Percentiles rank a stretch among this genome's conserved stretches.
phyloP scores from a whole-genome alignment of 2,113 vertebrate species.

The Mustelus asterias region DNA sequence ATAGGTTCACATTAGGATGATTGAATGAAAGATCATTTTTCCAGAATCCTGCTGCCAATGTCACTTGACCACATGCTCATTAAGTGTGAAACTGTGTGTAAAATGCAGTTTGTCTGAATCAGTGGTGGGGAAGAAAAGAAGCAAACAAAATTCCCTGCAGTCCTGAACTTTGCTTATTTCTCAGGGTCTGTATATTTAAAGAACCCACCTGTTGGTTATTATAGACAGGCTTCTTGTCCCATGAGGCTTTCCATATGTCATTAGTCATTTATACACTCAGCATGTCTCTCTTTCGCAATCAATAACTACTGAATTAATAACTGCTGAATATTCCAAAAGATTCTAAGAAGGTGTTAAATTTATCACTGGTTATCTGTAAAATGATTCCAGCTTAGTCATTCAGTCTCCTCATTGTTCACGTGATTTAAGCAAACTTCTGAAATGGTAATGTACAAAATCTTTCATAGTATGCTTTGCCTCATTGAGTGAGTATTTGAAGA shows the following conservation, averaged over 20 bases:
- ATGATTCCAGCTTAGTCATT: not conserved
- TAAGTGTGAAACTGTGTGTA: not conserved
- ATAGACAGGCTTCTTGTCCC: not conserved
- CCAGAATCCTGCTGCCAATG: not conserved
- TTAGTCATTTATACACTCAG: not conserved
- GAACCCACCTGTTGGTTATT: not conserved
- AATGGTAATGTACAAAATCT: not conserved
- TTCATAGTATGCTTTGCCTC: not conserved
- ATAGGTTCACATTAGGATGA: not conserved
- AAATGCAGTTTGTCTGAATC: not conserved
- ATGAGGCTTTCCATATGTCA: not conserved
- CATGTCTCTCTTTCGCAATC: not conserved
- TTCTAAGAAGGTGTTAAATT: not conserved
- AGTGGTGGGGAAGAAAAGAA: not conserved
- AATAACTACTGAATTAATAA: not conserved
- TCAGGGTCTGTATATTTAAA: not conserved
- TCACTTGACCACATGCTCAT: not conserved
- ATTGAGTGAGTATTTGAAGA: not conserved
- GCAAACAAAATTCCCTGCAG: not conserved
- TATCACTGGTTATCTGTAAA: not conserved
- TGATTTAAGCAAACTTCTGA: not conserved
- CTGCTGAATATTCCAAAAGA: not conserved
- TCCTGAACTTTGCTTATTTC: not conserved
- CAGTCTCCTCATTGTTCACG: not conserved
- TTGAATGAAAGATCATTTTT: not conserved